phyloP scores from a whole-genome alignment of 2,113 vertebrate genomes.

The Engystomops pustulosus region DNA sequence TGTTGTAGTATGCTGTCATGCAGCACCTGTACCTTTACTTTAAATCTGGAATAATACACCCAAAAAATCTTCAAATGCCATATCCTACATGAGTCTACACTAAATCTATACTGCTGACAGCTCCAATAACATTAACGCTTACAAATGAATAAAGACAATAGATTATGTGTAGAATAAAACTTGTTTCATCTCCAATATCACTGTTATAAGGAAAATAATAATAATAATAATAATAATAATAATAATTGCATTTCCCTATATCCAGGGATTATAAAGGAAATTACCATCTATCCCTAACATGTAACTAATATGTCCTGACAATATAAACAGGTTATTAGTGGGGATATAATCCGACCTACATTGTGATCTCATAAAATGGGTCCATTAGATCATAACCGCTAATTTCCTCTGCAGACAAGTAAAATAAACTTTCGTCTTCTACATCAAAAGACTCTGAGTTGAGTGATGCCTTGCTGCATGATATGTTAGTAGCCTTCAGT shows the following conservation, averaged over 20 bases:
- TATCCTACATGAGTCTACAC: not conserved
- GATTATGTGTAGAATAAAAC: not conserved
- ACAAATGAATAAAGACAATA: not conserved
- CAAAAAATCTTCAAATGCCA: too few relatives aligned
- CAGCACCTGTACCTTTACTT: too few relatives aligned
- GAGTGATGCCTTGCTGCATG: not conserved
- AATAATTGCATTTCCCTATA: not conserved
- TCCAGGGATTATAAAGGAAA: not conserved
- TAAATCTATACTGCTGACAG: not conserved
- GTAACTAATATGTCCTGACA: not conserved
- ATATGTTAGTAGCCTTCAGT: slow-evolving; percentile 6
- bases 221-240: too few relatives aligned
- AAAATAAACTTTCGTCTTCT: slow-evolving; percentile 24
- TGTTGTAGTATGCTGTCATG: too few relatives aligned
- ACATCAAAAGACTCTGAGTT: slow-evolving; percentile 34
- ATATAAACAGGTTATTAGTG: not conserved
- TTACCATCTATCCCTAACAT: not conserved
- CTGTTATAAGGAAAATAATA: not conserved
- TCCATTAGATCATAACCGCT: slow-evolving; percentile 23
- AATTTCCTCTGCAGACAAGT: slow-evolving; percentile 27
- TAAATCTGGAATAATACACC: too few relatives aligned
- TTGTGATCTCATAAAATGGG: not conserved
- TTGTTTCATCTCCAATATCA: not conserved
- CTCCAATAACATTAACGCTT: not conserved
- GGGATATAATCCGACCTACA: not conserved